phyloP scores from a whole-genome alignment of 2,888 invertebrate genomes.

The Vesta saturnalis region DNA sequence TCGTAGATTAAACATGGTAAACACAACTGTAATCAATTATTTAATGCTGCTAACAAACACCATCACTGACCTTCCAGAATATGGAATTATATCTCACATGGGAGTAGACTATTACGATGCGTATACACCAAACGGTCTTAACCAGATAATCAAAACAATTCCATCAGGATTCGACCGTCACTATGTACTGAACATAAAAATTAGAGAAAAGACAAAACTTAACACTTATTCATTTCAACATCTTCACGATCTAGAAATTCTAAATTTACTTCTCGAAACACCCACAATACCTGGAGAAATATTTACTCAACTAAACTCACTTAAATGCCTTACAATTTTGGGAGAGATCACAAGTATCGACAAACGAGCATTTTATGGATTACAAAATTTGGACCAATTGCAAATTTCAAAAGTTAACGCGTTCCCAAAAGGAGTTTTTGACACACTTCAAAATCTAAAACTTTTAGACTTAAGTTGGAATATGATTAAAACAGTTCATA shows the following conservation, averaged over 20 bases:
- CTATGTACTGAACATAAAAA: constrained; percentile 16
- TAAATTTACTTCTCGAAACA: constrained; percentile 15
- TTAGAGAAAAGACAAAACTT: neutral
- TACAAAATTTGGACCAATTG: constrained; percentile 14
- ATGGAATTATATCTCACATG: neutral
- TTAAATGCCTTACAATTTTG: constrained; percentile 12
- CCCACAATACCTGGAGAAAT: neutral
- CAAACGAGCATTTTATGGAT: constrained; percentile 1
- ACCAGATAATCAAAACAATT: neutral
- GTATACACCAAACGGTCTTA: neutral
- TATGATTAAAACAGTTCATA: neutral
- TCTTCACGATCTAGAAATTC: constrained; percentile 12
- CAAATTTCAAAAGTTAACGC: neutral
- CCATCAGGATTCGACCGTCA: constrained; percentile 8
- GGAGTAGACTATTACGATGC: constrained; percentile 10
- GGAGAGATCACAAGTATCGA: neutral
- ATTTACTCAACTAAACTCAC: neutral
- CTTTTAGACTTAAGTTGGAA: constrained; percentile 18
- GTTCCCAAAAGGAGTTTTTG: constrained; percentile 15
- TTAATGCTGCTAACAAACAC: constrained; percentile 12
- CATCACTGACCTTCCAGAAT: neutral
- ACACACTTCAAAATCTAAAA: neutral
- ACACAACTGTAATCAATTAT: constrained; percentile 4
- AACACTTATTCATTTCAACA: neutral
- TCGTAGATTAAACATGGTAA: constrained; percentile 10